Evolutionary conservation across 1,140 invertebrate genomes (phyloP).

Genomic region (Whitmania pigra): DNA sequence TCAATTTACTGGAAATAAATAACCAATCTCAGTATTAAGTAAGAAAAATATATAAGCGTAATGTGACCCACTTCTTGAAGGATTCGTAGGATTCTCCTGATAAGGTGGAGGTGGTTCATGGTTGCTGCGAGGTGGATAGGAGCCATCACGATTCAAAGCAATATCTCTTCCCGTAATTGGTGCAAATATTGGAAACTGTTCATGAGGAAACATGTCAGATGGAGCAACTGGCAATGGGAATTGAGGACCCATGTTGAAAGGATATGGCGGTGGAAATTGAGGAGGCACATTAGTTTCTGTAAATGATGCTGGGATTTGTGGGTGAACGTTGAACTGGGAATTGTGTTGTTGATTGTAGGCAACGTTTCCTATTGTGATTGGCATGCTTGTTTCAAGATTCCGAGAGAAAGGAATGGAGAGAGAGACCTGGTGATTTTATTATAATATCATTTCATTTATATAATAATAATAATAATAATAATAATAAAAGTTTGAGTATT

Average conservation of each 20-base stretch:
- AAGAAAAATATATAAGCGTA: too few species aligned
- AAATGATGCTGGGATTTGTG: too few species aligned
- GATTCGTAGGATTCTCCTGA: neutral
- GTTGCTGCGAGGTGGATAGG: slow-evolving; percentile 5
- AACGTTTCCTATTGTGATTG: slow-evolving; percentile 38
- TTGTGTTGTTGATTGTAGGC: slow-evolving; percentile 45
- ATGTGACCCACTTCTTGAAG: neutral
- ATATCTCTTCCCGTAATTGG: neutral
- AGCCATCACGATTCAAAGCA: slow-evolving; percentile 33
- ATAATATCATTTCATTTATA: too few species aligned
- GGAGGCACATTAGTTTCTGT: too few species aligned
- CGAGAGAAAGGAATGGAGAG: neutral
- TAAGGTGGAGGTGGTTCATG: neutral
- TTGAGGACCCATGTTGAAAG: slow-evolving; percentile 45
- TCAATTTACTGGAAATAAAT: too few species aligned
- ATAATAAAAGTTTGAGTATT: too few species aligned
- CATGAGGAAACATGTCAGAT: neutral
- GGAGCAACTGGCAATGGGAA: slow-evolving; percentile 36
- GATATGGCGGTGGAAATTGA: slow-evolving; percentile 40
- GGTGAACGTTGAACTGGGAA: slow-evolving; percentile 22
- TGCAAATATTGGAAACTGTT: neutral
- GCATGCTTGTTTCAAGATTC: too few species aligned
- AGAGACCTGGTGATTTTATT: too few species aligned
- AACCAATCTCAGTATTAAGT: too few species aligned
- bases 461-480: too few species aligned